Conservation (phyloP, 2,797 vertebrate genomes). For the Phoeniculus purpureus region DNA sequence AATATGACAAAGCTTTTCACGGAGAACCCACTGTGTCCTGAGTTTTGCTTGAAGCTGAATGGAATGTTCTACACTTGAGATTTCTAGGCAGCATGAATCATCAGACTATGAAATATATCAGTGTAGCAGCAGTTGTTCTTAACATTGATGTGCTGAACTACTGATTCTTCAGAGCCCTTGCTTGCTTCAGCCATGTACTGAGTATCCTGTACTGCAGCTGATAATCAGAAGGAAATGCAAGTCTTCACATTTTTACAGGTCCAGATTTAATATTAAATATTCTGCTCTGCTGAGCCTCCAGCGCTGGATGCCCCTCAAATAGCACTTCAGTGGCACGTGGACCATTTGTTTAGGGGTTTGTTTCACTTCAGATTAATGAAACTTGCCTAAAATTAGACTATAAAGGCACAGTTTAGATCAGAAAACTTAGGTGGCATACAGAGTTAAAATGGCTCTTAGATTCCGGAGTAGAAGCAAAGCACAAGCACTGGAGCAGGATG, state of each 20-base stretch:
- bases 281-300: not conserved
- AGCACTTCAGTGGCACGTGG: not conserved
- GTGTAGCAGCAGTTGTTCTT: not conserved
- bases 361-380: not conserved
- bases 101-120: not conserved
- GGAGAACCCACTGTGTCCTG: not conserved
- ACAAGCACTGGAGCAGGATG: not conserved
- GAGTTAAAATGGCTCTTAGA: not conserved
- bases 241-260: not conserved
- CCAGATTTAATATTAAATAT: not conserved
- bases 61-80: not conserved
- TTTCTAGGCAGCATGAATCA: not conserved
- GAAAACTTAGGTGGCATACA: not conserved
- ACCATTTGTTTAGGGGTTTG: not conserved
- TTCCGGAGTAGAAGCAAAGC: not conserved
- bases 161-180: not conserved
- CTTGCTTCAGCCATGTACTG: not conserved
- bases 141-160: not conserved
- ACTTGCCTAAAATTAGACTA: not conserved
- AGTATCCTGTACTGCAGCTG: not conserved
- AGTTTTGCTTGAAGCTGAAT: not conserved
- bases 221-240: not conserved
- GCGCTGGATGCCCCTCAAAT: not conserved
- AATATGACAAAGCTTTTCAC: not conserved
- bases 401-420: not conserved